Evolutionary conservation across 1,140 invertebrate species (phyloP).

Genomic region (Drosophila setifemur): DNA sequence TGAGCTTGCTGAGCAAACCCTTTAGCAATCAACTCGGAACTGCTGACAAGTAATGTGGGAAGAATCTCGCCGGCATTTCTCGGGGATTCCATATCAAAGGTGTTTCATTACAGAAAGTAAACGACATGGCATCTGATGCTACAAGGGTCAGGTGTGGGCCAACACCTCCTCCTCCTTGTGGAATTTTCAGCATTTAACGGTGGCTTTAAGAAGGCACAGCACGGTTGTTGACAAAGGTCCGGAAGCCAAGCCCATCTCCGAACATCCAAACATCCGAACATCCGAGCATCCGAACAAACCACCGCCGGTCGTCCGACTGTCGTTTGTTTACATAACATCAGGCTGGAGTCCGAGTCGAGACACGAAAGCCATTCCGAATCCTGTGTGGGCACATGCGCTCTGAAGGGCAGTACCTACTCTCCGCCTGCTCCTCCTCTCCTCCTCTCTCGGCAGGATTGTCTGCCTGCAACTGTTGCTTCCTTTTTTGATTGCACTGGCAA

Average conservation of each 20-base stretch:
- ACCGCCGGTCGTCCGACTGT: conserved; percentile 17
- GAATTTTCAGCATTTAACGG: background rate
- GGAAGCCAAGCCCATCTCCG: conserved; percentile 25
- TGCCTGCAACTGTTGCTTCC: conserved; percentile 51
- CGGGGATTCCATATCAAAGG: conserved; percentile 23
- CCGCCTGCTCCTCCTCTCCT: background rate
- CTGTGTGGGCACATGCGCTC: conserved; percentile 51
- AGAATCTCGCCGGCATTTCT: conserved; percentile 12
- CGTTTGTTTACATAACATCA: conserved; percentile 57
- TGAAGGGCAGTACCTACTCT: background rate
- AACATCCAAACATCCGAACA: conserved; percentile 5
- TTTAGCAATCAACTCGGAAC: conserved; percentile 42
- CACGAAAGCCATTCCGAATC: conserved; percentile 1
- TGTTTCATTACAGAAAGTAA: conserved; percentile 39
- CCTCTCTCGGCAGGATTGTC: background rate
- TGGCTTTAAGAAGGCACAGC: conserved; percentile 1
- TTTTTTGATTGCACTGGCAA: conserved; percentile 48
- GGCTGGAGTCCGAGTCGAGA: background rate
- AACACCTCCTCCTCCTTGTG: background rate
- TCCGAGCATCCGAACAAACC: conserved; percentile 6
- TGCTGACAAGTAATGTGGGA: conserved; percentile 33
- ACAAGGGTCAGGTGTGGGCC: background rate
- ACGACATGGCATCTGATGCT: conserved; percentile 25
- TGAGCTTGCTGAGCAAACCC: conserved; percentile 10
- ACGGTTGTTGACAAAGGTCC: conserved; percentile 37